Evolutionary conservation across 2,797 vertebrate species (phyloP).

Genomic region (Gorsachius magnificus): DNA sequence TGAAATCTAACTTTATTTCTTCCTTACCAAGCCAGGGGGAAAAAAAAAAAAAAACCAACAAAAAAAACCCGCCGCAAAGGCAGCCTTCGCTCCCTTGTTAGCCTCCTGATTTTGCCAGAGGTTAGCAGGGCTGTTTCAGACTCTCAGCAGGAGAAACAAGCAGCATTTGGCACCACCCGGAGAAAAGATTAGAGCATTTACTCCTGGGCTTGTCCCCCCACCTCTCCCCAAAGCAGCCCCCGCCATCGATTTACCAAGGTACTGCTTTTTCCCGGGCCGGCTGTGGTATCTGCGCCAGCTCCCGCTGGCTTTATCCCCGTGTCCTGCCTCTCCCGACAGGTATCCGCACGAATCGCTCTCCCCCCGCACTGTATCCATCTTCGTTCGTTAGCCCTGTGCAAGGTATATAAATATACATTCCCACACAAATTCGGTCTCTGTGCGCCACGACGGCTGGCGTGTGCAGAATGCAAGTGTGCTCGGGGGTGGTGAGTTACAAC

Average conservation of each 20-base stretch:
- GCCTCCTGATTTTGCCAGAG: not conserved
- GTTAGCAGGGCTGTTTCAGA: not conserved
- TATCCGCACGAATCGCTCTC: conserved; percentile 23
- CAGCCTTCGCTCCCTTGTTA: not conserved
- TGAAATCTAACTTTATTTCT: conserved; percentile 34
- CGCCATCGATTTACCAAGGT: not conserved
- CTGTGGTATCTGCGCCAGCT: not conserved
- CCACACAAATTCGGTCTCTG: not conserved
- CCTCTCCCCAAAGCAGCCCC: not conserved
- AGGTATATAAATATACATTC: not conserved
- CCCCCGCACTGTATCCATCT: not conserved
- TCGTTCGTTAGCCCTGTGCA: conserved; percentile 28
- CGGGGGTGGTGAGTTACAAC: not conserved
- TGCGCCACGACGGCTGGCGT: not conserved
- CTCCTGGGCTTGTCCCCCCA: not conserved
- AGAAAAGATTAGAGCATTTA: not conserved
- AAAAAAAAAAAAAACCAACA: too few species aligned
- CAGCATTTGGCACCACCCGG: not conserved
- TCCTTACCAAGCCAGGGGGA: not conserved
- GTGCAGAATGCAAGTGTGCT: not conserved
- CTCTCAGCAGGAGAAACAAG: not conserved
- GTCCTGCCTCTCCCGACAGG: conserved; percentile 26
- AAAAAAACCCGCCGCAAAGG: not conserved
- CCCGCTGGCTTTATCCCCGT: not conserved
- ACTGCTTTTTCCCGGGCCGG: not conserved